Percentiles rank a stretch among this genome's conserved stretches.
Conservation (phyloP, 2,888 invertebrate genomes). For the Phyllotreta striolata region DNA sequence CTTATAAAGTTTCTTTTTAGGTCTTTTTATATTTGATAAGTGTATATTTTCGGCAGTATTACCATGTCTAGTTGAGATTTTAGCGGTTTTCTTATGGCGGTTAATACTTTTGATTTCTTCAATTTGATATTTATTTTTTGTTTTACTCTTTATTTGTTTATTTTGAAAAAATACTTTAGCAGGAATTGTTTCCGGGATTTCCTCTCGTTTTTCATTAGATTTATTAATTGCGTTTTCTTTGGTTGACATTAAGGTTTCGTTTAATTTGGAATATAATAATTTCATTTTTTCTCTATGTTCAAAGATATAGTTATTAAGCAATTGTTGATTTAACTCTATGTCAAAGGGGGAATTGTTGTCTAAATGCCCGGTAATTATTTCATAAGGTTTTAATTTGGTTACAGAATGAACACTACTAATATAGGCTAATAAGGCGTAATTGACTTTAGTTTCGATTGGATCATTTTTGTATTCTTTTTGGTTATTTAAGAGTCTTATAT, state of each 20-base stretch:
- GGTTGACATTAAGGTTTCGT: too few relatives aligned
- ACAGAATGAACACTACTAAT: constrained; percentile 23
- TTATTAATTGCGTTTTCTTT: too few relatives aligned
- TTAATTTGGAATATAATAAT: too few relatives aligned
- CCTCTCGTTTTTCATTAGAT: too few relatives aligned
- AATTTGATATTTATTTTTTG: constrained; percentile 12
- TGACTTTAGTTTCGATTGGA: constrained; percentile 1
- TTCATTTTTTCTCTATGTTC: too few relatives aligned
- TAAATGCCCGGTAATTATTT: constrained; percentile 16
- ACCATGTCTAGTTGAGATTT: constrained; percentile 3
- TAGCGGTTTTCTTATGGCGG: not conserved
- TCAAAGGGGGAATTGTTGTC: constrained; percentile 19
- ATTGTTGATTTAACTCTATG: not conserved
- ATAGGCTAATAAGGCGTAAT: constrained; percentile 21
- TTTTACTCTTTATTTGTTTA: constrained; percentile 15
- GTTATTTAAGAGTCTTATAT: too few relatives aligned
- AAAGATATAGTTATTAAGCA: too few relatives aligned
- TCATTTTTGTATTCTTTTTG: constrained; percentile 3
- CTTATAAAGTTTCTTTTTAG: too few relatives aligned
- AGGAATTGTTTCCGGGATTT: not conserved
- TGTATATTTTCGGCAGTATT: not conserved
- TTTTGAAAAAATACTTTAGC: constrained; percentile 12
- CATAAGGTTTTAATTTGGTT: constrained; percentile 15
- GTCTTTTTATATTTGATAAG: too few relatives aligned
- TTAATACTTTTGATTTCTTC: constrained; percentile 14